Base-by-base conservation (phyloP, 2,113 vertebrate species). In the Bubo blakistoni region DNA sequence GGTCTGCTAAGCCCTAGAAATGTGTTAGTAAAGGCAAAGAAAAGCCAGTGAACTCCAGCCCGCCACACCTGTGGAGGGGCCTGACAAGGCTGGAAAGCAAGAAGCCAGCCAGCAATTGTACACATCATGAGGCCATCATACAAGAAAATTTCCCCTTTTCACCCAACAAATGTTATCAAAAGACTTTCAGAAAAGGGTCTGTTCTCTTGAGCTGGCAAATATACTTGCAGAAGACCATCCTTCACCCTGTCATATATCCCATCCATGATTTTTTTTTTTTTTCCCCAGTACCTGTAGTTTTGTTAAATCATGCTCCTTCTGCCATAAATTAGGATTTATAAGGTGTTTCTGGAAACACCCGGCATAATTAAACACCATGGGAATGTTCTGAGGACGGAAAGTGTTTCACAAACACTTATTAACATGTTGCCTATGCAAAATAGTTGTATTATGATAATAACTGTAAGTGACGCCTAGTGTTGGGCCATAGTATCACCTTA, bases 341-440 rank as follows among this genome's bases (percentile, higher is more conserved):
- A 79, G 79, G 70, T 67, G 87, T 90, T 79, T 79, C 42, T 63
- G 92, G 70, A 36, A 87, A 65, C 86, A 54, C 78, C 86, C 91
- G 26, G 34, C 21, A 5, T 76, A 71, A 89, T 82, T 88, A 52
- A 74, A 26, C 34, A 6, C 40, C 83, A 67, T 71, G 94, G 66
- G 92, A 78, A 79, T 4, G 32, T 84, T 88, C 40, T 4, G 58
- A 86, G 69, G 44, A 65, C 57, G 6, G 29, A 17, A 22, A 16
- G 51, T 11, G 18, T 82, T 94, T 44, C 90, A 62, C 79, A 86
- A 90, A 42, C 34, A 46, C 51, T 47, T 34, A n/a, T 49, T 63
- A 69, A 85, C 13, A 10, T 3, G 2, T 25, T 44, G 42, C 76
- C n/a, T 16, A 52, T 86, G 87, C 91, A 91, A 91, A 91, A 91